Evolutionary conservation across 2,888 invertebrate species (phyloP).

Genomic region (Agriopis marginaria): DNA sequence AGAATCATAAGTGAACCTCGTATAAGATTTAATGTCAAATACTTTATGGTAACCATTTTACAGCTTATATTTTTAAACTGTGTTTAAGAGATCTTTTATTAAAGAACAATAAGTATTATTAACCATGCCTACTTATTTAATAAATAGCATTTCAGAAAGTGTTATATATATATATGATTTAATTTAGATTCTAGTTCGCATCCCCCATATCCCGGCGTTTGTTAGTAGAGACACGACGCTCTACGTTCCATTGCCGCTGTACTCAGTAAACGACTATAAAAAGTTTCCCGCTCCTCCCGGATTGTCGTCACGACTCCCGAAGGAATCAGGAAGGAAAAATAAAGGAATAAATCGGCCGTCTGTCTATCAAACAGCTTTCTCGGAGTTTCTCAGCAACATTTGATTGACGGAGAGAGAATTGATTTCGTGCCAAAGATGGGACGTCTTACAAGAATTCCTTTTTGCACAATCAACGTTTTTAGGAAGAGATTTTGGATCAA

Average conservation of each 20-base stretch:
- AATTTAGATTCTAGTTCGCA: too few relatives aligned
- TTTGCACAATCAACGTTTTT: constrained; percentile 30
- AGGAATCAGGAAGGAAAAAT: constrained; percentile 33
- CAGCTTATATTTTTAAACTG: too few relatives aligned
- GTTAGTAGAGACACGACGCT: too few relatives aligned
- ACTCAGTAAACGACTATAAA: constrained; percentile 12
- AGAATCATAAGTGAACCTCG: too few relatives aligned
- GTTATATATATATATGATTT: too few relatives aligned
- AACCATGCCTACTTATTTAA: too few relatives aligned
- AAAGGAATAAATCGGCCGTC: constrained; percentile 40
- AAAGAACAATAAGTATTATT: too few relatives aligned
- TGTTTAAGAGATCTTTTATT: too few relatives aligned
- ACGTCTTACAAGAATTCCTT: constrained; percentile 32
- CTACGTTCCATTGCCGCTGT: neutral
- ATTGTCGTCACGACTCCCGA: constrained; percentile 22
- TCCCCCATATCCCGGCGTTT: too few relatives aligned
- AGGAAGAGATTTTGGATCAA: constrained; percentile 22
- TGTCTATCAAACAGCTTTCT: constrained; percentile 43
- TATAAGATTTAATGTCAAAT: too few relatives aligned
- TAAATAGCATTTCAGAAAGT: too few relatives aligned
- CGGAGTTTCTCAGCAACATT: constrained; percentile 26
- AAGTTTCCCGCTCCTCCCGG: constrained; percentile 2
- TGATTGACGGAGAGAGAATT: constrained; percentile 41
- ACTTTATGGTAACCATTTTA: too few relatives aligned
- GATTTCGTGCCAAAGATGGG: constrained; percentile 38